Evolutionary conservation across 1,140 invertebrate genomes (phyloP).

Genomic region (Macrocentrus cingulum): DNA sequence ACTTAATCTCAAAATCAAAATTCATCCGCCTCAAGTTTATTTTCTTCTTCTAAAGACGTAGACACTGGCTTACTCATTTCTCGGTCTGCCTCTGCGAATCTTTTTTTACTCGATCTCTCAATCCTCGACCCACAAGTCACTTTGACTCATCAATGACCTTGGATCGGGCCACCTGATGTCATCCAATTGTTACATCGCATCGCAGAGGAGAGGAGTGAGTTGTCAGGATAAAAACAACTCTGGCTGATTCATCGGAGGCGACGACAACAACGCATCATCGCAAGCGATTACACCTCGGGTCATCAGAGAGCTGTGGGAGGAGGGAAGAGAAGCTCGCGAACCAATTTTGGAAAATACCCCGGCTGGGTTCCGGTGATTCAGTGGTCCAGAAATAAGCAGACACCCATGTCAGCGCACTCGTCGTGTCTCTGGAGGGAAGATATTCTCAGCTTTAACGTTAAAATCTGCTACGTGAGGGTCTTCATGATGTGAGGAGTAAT

Average conservation of each 20-base stretch:
- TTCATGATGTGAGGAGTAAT: neutral
- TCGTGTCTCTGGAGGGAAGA: conserved; percentile 32
- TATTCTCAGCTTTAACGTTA: conserved; percentile 33
- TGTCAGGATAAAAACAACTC: conserved; percentile 12
- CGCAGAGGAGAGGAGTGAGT: neutral
- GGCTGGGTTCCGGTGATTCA: conserved; percentile 48
- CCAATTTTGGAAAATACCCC: conserved; percentile 42
- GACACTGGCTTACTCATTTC: too few species aligned
- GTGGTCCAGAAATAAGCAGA: conserved; percentile 45
- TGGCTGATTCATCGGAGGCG: conserved; percentile 11
- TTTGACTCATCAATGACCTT: conserved; percentile 11
- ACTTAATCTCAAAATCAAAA: too few species aligned
- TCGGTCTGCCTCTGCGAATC: neutral
- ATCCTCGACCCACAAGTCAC: neutral
- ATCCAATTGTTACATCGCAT: conserved; percentile 1
- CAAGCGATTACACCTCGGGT: conserved; percentile 4
- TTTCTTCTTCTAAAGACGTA: neutral
- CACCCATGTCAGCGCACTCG: conserved; percentile 48
- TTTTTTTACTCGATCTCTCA: neutral
- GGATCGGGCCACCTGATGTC: conserved; percentile 10
- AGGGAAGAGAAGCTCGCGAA: conserved; percentile 21
- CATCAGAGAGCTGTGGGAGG: neutral
- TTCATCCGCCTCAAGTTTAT: too few species aligned
- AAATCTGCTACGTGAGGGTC: neutral
- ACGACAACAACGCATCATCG: neutral